Base-by-base conservation (phyloP, 2,113 vertebrate genomes). In the Planiliza haematocheilus region DNA sequence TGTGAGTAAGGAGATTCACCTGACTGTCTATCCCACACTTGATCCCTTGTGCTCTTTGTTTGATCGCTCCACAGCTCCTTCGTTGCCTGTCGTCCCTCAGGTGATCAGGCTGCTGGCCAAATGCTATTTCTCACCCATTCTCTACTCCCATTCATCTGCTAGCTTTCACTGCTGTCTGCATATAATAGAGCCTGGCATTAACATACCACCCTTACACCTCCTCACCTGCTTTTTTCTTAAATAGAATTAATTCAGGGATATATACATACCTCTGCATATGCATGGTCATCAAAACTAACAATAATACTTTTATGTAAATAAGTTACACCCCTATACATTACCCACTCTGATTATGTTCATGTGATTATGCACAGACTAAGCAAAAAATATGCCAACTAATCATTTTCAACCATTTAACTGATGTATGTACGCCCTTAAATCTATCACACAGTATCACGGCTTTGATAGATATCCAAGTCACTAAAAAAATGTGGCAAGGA, bases 21-120 rank as follows among this genome's bases (percentile, higher is more conserved):
- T 77, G 71, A 53, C 78, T 79, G 36, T 62, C 67, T 76, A 42
- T 79, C 43, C 55, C 41, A 52, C 4, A 39, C 64, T 62, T 78
- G 49, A 74, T 74, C 56, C 51, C 48, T 52, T 16, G 1, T 9
- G 10, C 42, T 82, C 59, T 70, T 41, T 48, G 58, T 83, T 42
- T 75, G 73, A 83, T 81, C 74, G 59, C 18, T 46, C 41, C 50
- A 42, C 10, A 7, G 50, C 42, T 64, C 61, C 52, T 21, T 37
- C 3, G 7, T 52, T 51, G 45, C 60, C 65, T 64, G 10, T 11
- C 8, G 1, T 46, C 53, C 50, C n/a, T 46, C 43, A 37, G 74
- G 65, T 72, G 52, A 69, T 81, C 69, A 58, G 53, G 62, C 82
- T 53, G 34, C 42, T 13, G 62, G 17, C 42, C 62, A 64, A 77